Evolutionary conservation across 2,888 invertebrate genomes (phyloP).

Genomic region (Fragum fragum): DNA sequence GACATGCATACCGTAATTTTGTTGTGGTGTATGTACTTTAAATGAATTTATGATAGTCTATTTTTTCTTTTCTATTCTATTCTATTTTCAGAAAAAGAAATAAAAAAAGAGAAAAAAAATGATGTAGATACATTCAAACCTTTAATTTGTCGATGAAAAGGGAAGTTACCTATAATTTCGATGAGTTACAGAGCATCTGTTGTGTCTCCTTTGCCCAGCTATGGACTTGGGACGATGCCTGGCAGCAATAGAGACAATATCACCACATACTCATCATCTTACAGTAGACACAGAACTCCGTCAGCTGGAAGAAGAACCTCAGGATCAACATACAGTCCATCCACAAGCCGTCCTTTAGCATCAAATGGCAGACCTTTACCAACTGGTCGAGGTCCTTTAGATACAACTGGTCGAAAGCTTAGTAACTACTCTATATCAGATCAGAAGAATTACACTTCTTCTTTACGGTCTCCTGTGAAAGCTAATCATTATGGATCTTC

Average conservation of each 20-base stretch:
- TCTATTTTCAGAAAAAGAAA: neutral
- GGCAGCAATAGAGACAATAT: slow-evolving; percentile 43
- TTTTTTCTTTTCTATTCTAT: no score
- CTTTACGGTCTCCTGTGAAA: slow-evolving; percentile 69
- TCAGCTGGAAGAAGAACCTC: slow-evolving; percentile 48
- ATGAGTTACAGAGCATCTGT: slow-evolving; percentile 63
- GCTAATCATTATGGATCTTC: slow-evolving; percentile 68
- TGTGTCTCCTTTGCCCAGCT: slow-evolving; percentile 57
- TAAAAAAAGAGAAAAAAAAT: neutral
- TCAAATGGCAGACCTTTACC: slow-evolving; percentile 71
- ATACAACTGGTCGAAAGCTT: slow-evolving; percentile 72
- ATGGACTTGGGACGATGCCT: slow-evolving; percentile 64
- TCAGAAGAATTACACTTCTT: slow-evolving; percentile 47
- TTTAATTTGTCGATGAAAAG: neutral
- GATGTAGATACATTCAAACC: neutral
- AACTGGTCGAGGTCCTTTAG: slow-evolving; percentile 78
- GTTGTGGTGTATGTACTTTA: no score
- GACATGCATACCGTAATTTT: no score
- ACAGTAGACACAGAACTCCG: slow-evolving; percentile 38
- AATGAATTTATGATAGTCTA: no score
- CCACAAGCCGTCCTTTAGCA: slow-evolving; percentile 45
- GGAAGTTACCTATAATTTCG: slow-evolving; percentile 6
- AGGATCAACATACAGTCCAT: neutral
- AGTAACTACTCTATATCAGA: slow-evolving; percentile 36
- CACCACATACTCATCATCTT: slow-evolving; percentile 49